Conservation (phyloP, 2,113 vertebrate species). For the Alaudala cheleensis region DNA sequence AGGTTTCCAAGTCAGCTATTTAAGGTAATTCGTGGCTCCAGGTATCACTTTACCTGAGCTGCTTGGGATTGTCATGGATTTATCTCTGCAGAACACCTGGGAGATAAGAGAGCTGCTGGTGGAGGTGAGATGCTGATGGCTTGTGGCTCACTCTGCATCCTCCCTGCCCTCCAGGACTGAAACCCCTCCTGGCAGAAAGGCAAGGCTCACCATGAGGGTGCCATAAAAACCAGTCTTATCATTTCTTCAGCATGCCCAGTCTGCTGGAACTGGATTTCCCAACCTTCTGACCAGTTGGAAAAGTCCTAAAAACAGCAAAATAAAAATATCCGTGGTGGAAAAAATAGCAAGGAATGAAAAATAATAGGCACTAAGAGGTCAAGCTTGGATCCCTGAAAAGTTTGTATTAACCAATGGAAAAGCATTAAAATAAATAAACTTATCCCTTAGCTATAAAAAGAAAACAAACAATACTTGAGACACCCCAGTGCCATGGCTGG, state of each 20-base stretch:
- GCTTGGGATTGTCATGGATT: background rate
- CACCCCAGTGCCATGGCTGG: background rate
- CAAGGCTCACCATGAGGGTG: background rate
- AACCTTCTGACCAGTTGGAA: background rate
- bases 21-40: background rate
- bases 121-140: background rate
- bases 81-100: constrained; percentile 27
- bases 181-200: background rate
- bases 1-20: background rate
- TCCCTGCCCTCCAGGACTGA: background rate
- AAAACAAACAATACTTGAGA: background rate
- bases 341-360: constrained; percentile 32
- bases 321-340: constrained; percentile 9
- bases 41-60: constrained; percentile 40
- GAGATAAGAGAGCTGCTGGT: background rate
- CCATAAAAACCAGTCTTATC: background rate
- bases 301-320: background rate
- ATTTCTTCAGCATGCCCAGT: background rate
- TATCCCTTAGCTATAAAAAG: background rate
- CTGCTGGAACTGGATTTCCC: constrained; percentile 8
- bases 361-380: background rate
- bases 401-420: background rate
- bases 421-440: background rate
- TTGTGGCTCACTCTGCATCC: background rate
- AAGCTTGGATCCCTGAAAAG: background rate